Conservation (phyloP, 1,140 invertebrate species). For the Drosophila azteca region DNA sequence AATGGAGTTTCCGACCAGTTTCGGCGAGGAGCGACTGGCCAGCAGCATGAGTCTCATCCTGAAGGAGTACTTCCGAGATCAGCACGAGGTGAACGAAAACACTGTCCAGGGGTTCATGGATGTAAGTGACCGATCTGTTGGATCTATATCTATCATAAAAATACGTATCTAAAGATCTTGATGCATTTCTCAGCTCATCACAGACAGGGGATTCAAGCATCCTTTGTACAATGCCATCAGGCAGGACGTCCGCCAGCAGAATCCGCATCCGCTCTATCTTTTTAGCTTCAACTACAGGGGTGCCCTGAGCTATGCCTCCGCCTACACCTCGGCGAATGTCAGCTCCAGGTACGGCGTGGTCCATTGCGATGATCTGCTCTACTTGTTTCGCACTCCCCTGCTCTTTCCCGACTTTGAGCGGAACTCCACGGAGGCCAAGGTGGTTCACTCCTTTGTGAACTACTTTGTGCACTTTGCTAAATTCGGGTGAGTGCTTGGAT, state of each 20-base stretch:
- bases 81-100: constrained; percentile 57
- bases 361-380: constrained; percentile 81
- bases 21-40: constrained; percentile 16
- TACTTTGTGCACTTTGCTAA: constrained; percentile 77
- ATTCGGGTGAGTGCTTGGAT: constrained; percentile 43
- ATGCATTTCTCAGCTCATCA: constrained; percentile 54
- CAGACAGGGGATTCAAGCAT: constrained; percentile 73
- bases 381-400: constrained; percentile 71
- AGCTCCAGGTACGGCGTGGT: constrained; percentile 67
- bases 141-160: not conserved
- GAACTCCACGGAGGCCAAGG: constrained; percentile 59
- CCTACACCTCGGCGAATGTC: constrained; percentile 57
- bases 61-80: constrained; percentile 67
- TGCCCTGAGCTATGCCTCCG: constrained; percentile 56
- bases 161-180: not conserved
- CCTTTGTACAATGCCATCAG: constrained; percentile 64
- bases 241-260: constrained; percentile 39
- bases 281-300: constrained; percentile 74
- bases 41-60: constrained; percentile 45
- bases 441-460: constrained; percentile 52
- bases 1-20: constrained; percentile 62
- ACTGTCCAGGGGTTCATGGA: constrained; percentile 73
- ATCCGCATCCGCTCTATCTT: constrained; percentile 59
- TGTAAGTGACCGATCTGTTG: constrained; percentile 59
- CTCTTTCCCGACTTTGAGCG: constrained; percentile 69